Evolutionary conservation across 1,140 invertebrate genomes (phyloP).

Genomic region (Phymorhynchus buccinoides): DNA sequence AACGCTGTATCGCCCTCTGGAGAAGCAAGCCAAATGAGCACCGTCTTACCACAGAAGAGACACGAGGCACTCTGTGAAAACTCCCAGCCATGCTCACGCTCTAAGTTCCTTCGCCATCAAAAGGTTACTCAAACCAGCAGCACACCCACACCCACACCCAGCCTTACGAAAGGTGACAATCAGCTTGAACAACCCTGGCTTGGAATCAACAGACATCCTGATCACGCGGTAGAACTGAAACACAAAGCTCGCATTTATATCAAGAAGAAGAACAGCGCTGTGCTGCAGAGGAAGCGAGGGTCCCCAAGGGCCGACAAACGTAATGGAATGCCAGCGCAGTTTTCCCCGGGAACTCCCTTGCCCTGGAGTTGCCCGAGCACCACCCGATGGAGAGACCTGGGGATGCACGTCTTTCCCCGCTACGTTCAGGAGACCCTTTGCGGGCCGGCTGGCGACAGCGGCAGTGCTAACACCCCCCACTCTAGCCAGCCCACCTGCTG

Average conservation of each 20-base stretch:
- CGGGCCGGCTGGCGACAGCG: background rate
- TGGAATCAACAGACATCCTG: background rate
- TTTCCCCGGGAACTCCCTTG: background rate
- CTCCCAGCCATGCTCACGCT: background rate
- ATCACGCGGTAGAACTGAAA: background rate
- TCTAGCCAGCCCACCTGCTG: background rate
- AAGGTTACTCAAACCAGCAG: background rate
- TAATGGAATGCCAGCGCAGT: background rate
- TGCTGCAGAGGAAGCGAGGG: background rate
- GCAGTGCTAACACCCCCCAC: background rate
- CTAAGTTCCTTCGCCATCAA: background rate
- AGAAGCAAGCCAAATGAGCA: background rate
- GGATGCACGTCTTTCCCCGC: slow-evolving; percentile 31
- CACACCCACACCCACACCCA: background rate
- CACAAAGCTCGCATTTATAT: background rate
- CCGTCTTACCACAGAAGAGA: background rate
- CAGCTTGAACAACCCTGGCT: background rate
- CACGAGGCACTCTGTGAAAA: background rate
- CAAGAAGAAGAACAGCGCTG: no score
- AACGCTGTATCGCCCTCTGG: background rate
- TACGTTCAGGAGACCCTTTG: slow-evolving; percentile 34
- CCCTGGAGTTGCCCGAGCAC: slow-evolving; percentile 14
- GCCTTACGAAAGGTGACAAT: background rate
- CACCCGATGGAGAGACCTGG: slow-evolving; percentile 31
- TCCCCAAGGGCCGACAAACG: background rate